Base-by-base conservation (phyloP, 2,888 invertebrate species). In the Dynastes maya region DNA sequence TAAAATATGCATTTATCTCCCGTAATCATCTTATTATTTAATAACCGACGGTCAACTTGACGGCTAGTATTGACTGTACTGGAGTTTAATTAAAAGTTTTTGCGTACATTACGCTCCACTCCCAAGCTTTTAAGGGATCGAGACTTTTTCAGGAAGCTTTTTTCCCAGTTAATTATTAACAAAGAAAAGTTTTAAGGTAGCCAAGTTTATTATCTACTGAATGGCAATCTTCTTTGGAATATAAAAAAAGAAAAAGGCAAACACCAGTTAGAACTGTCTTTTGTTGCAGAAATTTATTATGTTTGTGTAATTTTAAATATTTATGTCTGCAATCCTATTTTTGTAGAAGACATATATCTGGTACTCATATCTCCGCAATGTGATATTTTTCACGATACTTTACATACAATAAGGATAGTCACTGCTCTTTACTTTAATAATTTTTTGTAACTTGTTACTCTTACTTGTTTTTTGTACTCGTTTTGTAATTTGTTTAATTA, bases 41-140 rank as follows among this genome's bases (percentile, higher is more conserved):
- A 58, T 22, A 58, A 58, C 8, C 16, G 22, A 22, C 55, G 55
- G 22, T 58, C 55, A 58, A 58, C 22, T 58, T 8, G 32, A 37
- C 0, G 55, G 55, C 22, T 9, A 58, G 55, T 22, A 58, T 58
- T 58, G 22, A 22, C 22, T 53, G 16, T 16, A 22, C 22, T 58
- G n/a, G 22, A 58, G 27, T 58, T 58, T 58, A 58, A 58, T 58
- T 58, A 58, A 58, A 58, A 58, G 22, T 58, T 58, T 53, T 58
- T 58, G 16, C 55, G 8, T 8, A 58, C 8, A 58, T 58, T 58
- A 58, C 55, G 55, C 8, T 58, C 55, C 16, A 6, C 5, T 58
- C 22, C 6, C 22, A 22, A 58, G 55, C 55, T 8, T 58, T 58
- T 58, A 22, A 16, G 22, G 22, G 16, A 58, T 22, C 22, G 55